phyloP scores from a whole-genome alignment of 1,140 invertebrate species.

The Scaptodrosophila lebanonensis region DNA sequence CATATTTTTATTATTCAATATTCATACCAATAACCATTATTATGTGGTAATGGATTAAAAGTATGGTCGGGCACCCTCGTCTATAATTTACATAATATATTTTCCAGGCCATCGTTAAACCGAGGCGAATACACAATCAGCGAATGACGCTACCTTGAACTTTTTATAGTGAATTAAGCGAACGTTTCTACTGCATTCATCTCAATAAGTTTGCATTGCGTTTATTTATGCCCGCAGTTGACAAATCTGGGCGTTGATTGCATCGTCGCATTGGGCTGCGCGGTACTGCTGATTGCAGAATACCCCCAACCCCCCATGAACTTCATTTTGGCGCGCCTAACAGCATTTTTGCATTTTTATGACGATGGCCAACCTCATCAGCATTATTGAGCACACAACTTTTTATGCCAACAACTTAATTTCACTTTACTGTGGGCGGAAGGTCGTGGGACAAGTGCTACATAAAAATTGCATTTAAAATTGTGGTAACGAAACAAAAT shows the following conservation, averaged over 20 bases:
- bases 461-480: conserved; percentile 58
- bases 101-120: too few species aligned
- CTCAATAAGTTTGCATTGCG: conserved; percentile 4
- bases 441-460: conserved; percentile 11
- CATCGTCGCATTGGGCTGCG: conserved; percentile 1
- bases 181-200: too few species aligned
- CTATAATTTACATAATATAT: too few species aligned
- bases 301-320: too few species aligned
- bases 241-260: conserved; percentile 15
- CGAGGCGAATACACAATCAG: too few species aligned
- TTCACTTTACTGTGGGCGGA: conserved; percentile 16
- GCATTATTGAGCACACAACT: conserved; percentile 57
- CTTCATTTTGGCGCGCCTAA: conserved; percentile 7
- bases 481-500: too few species aligned
- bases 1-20: conserved; percentile 26
- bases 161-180: too few species aligned
- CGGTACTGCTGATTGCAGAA: too few species aligned
- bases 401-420: conserved; percentile 60
- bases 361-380: neutral
- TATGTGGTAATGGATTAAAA: too few species aligned
- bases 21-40: conserved; percentile 5
- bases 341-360: conserved; percentile 10
- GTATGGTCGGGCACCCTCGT: too few species aligned
- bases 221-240: conserved; percentile 3
- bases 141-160: too few species aligned